Percentiles rank a stretch among this genome's conserved stretches.
phyloP scores from a whole-genome alignment of 1,140 invertebrate genomes.

The Listronotus oregonensis region DNA sequence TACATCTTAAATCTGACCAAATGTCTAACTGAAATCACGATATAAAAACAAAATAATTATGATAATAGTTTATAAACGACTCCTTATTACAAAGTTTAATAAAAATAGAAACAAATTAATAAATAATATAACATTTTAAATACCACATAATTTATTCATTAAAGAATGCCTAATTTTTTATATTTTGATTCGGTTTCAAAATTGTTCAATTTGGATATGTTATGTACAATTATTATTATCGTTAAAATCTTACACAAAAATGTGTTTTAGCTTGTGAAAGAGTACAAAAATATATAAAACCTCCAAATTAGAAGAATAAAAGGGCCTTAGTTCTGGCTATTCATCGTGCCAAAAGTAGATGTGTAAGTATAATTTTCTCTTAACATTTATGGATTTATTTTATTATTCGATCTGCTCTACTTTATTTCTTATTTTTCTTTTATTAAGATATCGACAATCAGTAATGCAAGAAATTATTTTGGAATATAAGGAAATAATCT shows the following conservation, averaged over 20 bases:
- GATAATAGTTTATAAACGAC: no score
- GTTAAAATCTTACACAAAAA: slow-evolving; percentile 24
- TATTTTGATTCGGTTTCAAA: slow-evolving; percentile 10
- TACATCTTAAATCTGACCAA: no score
- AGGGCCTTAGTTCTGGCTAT: slow-evolving; percentile 9
- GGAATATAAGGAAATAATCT: no score
- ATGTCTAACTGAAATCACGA: no score
- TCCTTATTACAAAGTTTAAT: neutral
- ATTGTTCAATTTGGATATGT: slow-evolving; percentile 18
- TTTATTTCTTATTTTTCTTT: no score
- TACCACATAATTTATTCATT: neutral
- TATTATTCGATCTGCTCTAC: neutral
- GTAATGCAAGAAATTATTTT: no score
- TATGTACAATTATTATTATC: slow-evolving; percentile 16
- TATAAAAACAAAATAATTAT: no score
- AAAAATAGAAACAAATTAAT: slow-evolving; percentile 11
- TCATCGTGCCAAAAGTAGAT: slow-evolving; percentile 8
- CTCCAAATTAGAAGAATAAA: slow-evolving; percentile 18
- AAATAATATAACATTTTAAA: slow-evolving; percentile 12
- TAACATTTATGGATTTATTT: neutral
- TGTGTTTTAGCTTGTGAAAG: neutral
- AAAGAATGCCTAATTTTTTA: neutral
- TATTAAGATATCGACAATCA: no score
- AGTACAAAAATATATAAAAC: slow-evolving; percentile 27
- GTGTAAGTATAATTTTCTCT: slow-evolving; percentile 7